These are phyloP conservation scores for Argya squamiceps DNA, from an alignment of 2,797 vertebrate genomes.

Conservation along the genomic window DNA sequence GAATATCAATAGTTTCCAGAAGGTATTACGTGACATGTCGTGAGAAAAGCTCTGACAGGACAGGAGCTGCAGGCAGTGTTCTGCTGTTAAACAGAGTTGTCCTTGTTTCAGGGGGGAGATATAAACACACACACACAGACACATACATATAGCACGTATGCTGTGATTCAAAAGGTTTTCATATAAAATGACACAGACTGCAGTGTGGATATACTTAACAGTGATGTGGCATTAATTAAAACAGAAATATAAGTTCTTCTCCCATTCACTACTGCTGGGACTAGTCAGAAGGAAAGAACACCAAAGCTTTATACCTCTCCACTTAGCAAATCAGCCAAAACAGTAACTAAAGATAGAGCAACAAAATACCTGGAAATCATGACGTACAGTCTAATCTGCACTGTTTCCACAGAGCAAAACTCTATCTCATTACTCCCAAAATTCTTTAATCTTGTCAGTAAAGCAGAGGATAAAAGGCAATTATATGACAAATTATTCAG, in stretches of 20 bases:
- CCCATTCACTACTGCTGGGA: neutral
- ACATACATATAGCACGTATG: neutral
- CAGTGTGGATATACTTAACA: neutral
- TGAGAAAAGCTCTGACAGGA: neutral
- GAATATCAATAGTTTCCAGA: neutral
- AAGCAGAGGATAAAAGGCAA: conserved; percentile 15
- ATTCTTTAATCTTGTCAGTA: conserved; percentile 23
- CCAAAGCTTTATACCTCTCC: neutral
- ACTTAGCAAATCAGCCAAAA: neutral
- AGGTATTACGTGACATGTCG: neutral
- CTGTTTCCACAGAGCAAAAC: neutral
- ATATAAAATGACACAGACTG: neutral
- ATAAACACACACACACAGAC: neutral
- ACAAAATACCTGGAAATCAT: neutral
- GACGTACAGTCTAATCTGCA: neutral
- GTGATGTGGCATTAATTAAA: neutral
- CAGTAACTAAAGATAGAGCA: neutral
- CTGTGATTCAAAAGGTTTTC: neutral
- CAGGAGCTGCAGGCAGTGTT: neutral
- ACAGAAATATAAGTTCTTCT: neutral
- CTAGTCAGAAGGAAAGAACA: neutral
- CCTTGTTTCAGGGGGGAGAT: neutral
- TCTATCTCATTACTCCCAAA: neutral
- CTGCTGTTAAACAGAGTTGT: neutral
- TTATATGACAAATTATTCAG: neutral